These are phyloP conservation scores for Tricholauxania praeusta DNA, from an alignment of 2,888 invertebrate species.

Conservation along the genomic window DNA sequence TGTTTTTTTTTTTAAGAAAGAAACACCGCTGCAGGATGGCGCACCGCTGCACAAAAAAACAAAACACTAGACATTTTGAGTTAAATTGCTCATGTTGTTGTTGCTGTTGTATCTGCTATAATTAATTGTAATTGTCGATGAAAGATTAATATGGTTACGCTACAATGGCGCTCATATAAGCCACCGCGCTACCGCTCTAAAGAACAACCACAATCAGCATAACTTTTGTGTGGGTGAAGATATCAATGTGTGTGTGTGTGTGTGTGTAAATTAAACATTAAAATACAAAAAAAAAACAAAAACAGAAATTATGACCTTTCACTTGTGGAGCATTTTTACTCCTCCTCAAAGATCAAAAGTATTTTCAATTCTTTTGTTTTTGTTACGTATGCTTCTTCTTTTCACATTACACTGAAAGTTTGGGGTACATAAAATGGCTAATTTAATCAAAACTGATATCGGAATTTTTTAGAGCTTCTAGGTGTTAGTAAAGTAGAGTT, in stretches of 20 bases:
- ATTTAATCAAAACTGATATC: too few relatives aligned
- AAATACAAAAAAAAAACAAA: constrained; percentile 2
- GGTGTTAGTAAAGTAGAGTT: too few relatives aligned
- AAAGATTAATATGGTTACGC: constrained; percentile 63
- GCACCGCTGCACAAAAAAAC: background rate
- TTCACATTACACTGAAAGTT: too few relatives aligned
- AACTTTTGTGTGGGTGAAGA: background rate
- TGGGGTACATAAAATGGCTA: too few relatives aligned
- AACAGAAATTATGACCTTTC: constrained; percentile 23
- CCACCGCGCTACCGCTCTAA: background rate
- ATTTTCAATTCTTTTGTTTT: too few relatives aligned
- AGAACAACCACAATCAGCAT: background rate
- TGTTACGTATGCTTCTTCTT: too few relatives aligned
- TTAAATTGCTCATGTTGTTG: constrained; percentile 21
- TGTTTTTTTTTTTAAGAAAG: background rate
- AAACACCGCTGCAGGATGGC: background rate
- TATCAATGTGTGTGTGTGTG: background rate
- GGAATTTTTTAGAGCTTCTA: too few relatives aligned
- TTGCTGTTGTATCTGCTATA: constrained; percentile 45
- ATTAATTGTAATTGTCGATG: constrained; percentile 64
- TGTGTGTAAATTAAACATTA: constrained; percentile 5
- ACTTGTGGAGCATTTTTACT: constrained; percentile 12
- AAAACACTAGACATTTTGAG: background rate
- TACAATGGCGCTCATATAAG: constrained; percentile 56
- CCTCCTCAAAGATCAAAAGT: background rate